Base-by-base conservation (phyloP, 2,888 invertebrate species). In the Teinopalpus imperialis region DNA sequence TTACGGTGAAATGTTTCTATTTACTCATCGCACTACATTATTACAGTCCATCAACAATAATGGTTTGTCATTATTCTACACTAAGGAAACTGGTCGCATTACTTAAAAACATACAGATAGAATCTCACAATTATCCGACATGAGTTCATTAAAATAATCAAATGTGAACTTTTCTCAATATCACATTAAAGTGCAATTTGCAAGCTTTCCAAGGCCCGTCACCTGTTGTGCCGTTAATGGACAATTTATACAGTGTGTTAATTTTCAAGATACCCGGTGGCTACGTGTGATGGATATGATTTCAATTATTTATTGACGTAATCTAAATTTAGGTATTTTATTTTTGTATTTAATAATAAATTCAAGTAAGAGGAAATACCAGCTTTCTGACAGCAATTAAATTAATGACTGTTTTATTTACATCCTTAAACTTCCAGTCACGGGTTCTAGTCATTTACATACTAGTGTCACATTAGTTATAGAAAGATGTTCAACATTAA, bases 101-200 rank as follows among this genome's bases (percentile, higher is more conserved):
- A 45, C n/a, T 26, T 32, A 34, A 40, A 24, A 9, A 13, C 10
- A 34, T 16, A 12, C 41, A 35, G 30, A 46, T 36, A 32, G 40
- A 34, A 40, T 34, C 27, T 27, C 13, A 34, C 40, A 39, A 40
- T 34, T 24, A 18, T 37, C 24, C 16, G 10, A 9, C 13, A 5
- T 4, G 16, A 40, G 18, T 46, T 36, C 35, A 46, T 46, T 35
- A 30, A 32, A 46, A 35, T 46, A 46, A 46, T 46, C 46, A 46
- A 46, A 46, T 35, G 6, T 46, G 41, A 46, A 41, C 46, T 46
- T 46, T 41, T 36, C 46, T 41, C 46, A 9, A 13, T 36, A 46
- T 41, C 35, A 46, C 12, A 46, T 46, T 46, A 46, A 46, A 46
- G 46, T 46, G 41, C 41, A 41, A 46, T 46, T 46, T 46, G 23